Percentiles rank a stretch among this genome's conserved stretches.
These are phyloP conservation scores for Falco novaeseelandiae DNA, from an alignment of 2,797 vertebrate genomes.

Conservation along the genomic window DNA sequence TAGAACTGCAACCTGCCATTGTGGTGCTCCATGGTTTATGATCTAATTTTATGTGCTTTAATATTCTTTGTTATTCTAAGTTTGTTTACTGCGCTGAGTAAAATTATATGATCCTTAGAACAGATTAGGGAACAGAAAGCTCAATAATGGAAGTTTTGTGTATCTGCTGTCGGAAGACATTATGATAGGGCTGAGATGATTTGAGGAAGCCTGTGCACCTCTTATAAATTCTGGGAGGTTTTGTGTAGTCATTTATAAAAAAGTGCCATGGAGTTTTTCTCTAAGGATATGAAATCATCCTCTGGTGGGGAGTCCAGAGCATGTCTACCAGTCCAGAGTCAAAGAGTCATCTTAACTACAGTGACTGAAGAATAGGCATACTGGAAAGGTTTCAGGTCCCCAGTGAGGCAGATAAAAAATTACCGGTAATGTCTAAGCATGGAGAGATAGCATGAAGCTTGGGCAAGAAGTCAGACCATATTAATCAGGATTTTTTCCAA, in stretches of 20 bases:
- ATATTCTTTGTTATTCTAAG: conserved; percentile 53
- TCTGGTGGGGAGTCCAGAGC: neutral
- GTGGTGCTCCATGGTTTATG: conserved; percentile 61
- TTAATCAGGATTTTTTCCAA: neutral
- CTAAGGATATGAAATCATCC: neutral
- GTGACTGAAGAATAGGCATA: neutral
- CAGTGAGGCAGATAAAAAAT: neutral
- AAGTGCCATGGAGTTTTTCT: neutral
- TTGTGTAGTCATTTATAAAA: neutral
- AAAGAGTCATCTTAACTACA: neutral
- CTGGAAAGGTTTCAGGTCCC: neutral
- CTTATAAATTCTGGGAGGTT: neutral
- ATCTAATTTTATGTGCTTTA: conserved; percentile 69
- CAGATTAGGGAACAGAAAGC: conserved; percentile 45
- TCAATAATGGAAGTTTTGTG: conserved; percentile 19
- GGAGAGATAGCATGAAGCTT: neutral
- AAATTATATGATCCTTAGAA: conserved; percentile 71
- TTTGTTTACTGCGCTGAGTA: conserved; percentile 73
- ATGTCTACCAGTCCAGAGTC: neutral
- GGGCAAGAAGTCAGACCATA: neutral
- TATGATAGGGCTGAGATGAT: conserved; percentile 3
- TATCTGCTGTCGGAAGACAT: neutral
- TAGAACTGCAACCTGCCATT: conserved; percentile 44
- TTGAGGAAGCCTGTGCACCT: neutral
- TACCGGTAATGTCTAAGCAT: neutral